Evolutionary conservation across 2,888 invertebrate genomes (phyloP), one percentile per base, ranked within the genome.

Genomic region (Glaucopsyche alexis): DNA sequence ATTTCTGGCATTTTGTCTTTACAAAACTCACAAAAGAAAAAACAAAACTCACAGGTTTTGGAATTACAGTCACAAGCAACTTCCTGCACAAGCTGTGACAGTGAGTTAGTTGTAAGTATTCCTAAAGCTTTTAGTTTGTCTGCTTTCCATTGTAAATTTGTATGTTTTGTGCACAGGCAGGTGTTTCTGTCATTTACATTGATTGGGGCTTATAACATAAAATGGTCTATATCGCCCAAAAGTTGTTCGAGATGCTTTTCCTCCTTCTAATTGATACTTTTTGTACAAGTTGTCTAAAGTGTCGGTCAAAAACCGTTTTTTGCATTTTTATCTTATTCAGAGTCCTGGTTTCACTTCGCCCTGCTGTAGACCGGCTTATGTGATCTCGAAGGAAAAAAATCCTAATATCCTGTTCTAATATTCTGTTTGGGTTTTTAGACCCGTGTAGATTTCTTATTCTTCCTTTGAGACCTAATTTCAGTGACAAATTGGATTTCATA

Each of bases 121-220:
- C 47, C 19, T 71, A 71, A 64, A 45, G 60, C 71, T 72, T 76
- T 74, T 2, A 72, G 75, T 74, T 78, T 74, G 75, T 77, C 75
- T 52, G 76, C 73, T 71, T 71, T 71, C 49, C 49, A 71, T 50
- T 64, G 40, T 40, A 45, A 64, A 60, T 60, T 71, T 60, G 45
- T 64, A 45, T 71, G 64, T 71, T 71, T 71, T 16, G 47, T 64
- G 19, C 71, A 71, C 9, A 45, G 38, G 40, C 64, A 64, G 16
- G 64, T 71, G 16, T 47, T 16, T 40, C 64, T 60, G 14, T 60
- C 60, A 29, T 64, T 71, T 11, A 64, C n/a, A n/a, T n/a, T n/a
- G n/a, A 45, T 60, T 71, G 14, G 47, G 47, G 16, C 64, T 60
- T 71, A 64, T 19, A 4, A 71, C 47, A 29, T 71, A 60, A 71